Evolutionary conservation across 2,888 invertebrate genomes (phyloP).

Genomic region (Yponomeuta evonymella): DNA sequence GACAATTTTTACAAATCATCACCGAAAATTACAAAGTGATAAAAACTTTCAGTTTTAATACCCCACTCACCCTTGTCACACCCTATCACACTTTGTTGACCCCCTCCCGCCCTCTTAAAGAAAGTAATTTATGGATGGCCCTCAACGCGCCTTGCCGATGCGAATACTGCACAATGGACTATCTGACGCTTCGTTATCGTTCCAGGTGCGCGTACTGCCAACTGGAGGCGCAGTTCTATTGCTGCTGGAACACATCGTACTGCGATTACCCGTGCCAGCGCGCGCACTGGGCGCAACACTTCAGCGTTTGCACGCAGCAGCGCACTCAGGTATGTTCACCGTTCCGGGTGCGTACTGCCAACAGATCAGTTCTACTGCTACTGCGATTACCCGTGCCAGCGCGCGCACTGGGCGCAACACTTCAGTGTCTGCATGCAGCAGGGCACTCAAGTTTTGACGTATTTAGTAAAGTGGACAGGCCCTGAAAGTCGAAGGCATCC

Average conservation of each 20-base stretch:
- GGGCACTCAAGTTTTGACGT: no score
- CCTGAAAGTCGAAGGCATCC: no score
- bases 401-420: conserved; percentile 89
- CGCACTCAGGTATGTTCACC: conserved; percentile 34
- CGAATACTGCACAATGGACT: neutral
- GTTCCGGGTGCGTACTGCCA: conserved; percentile 83
- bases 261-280: conserved; percentile 93
- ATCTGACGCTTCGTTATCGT: conserved; percentile 16
- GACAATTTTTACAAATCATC: no score
- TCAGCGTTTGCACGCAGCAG: conserved; percentile 58
- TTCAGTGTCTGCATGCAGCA: conserved; percentile 62
- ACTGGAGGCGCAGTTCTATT: conserved; percentile 93
- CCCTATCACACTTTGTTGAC: no score
- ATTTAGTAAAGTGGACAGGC: no score
- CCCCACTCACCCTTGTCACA: no score
- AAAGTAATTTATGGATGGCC: no score
- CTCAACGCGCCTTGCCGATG: neutral
- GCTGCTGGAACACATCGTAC: conserved; percentile 97
- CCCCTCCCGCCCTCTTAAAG: no score
- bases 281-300: conserved; percentile 89
- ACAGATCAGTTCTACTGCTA: conserved; percentile 95
- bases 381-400: conserved; percentile 92
- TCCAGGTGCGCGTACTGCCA: conserved; percentile 88
- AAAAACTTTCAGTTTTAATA: no score
- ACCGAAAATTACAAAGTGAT: no score